Conservation (phyloP, 2,113 vertebrate genomes). For the Apteryx mantelli region DNA sequence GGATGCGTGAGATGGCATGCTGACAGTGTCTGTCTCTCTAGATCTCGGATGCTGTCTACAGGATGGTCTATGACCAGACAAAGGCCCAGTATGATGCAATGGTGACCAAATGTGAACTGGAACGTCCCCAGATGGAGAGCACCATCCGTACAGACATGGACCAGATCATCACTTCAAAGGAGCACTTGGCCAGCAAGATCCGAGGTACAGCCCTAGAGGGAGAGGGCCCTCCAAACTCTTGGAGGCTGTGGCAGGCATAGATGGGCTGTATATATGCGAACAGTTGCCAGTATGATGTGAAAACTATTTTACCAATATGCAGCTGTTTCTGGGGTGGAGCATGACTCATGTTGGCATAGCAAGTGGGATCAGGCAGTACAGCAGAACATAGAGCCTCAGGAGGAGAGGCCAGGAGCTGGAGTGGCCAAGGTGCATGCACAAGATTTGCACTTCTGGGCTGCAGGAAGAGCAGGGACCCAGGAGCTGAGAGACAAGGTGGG, state of each 20-base stretch:
- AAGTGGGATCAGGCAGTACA: too few relatives aligned
- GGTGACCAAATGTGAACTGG: slow-evolving; percentile 78
- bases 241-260: background rate
- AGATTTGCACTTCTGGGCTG: too few relatives aligned
- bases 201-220: slow-evolving; percentile 74
- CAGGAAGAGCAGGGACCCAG: too few relatives aligned
- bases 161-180: slow-evolving; percentile 96
- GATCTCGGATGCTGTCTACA: slow-evolving; percentile 90
- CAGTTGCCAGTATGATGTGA: fast-evolving
- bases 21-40: slow-evolving; percentile 29
- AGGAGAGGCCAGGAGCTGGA: background rate
- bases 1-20: fast-evolving
- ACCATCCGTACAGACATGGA: slow-evolving; percentile 94
- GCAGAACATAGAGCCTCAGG: too few relatives aligned
- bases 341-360: background rate
- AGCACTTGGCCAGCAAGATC: slow-evolving; percentile 93
- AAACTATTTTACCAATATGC: background rate
- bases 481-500: background rate
- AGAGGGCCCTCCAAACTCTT: background rate
- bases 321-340: background rate
- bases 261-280: background rate
- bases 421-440: too few relatives aligned
- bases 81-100: slow-evolving; percentile 75
- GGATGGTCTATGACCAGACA: slow-evolving; percentile 86
- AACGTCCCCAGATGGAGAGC: slow-evolving; percentile 82